These are phyloP conservation scores for Cheilosia variabilis DNA, from an alignment of 2,888 invertebrate species.

Conservation along the genomic window DNA sequence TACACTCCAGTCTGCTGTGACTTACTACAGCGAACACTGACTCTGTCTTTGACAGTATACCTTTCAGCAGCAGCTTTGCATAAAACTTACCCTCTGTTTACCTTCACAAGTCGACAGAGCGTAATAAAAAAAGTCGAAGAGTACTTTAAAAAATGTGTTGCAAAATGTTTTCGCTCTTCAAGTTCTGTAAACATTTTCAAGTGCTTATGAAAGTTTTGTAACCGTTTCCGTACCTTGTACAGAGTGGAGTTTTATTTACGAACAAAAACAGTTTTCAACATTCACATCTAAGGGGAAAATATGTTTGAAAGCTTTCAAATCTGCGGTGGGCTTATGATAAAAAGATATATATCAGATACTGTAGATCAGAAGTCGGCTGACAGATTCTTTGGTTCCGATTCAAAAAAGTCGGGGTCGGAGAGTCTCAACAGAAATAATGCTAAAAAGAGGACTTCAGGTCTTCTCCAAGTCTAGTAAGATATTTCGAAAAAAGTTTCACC, in stretches of 20 bases:
- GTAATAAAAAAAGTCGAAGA: background rate
- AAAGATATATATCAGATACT: too few species aligned
- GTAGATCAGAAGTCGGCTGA: too few species aligned
- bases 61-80: constrained; percentile 5
- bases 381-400: too few species aligned
- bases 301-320: too few species aligned
- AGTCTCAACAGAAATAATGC: too few species aligned
- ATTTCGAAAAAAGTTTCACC: too few species aligned
- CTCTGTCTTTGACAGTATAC: constrained; percentile 8
- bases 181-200: background rate
- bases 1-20: background rate
- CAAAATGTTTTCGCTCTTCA: background rate
- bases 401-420: too few species aligned
- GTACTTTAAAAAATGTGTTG: background rate
- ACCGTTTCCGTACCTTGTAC: background rate
- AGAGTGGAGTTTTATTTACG: background rate
- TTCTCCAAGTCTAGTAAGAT: too few species aligned
- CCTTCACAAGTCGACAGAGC: background rate
- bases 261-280: too few species aligned
- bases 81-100: background rate
- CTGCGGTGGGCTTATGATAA: too few species aligned
- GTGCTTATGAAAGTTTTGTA: background rate
- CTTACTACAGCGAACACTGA: background rate
- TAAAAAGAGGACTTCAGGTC: too few species aligned
- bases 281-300: too few species aligned